Percentiles rank a stretch among this genome's conserved stretches.
phyloP scores from a whole-genome alignment of 2,888 invertebrate genomes.

The Harmothoe impar region DNA sequence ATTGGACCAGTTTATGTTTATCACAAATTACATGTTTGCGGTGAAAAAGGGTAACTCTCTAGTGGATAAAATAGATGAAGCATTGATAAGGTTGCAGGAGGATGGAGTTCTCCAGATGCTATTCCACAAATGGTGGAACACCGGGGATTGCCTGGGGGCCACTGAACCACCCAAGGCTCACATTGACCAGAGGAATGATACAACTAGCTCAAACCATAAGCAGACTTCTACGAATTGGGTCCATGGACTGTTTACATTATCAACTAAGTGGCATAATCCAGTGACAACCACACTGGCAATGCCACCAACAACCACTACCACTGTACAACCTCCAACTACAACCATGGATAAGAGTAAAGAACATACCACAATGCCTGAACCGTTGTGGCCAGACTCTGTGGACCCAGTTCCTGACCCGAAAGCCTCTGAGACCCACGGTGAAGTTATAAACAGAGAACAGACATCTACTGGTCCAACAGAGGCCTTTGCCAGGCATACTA shows the following conservation, averaged over 20 bases:
- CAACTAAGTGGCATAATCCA: constrained; percentile 10
- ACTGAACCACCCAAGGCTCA: neutral
- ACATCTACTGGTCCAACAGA: neutral
- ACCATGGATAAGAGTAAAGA: neutral
- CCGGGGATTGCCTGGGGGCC: constrained; percentile 63
- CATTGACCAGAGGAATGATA: neutral
- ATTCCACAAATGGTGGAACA: constrained; percentile 68
- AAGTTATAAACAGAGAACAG: neutral
- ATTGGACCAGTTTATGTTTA: constrained; percentile 65
- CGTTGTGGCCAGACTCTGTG: neutral
- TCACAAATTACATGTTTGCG: constrained; percentile 67
- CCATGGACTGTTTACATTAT: constrained; percentile 15
- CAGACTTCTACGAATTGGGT: constrained; percentile 20
- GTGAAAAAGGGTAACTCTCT: constrained; percentile 62
- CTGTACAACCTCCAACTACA: neutral
- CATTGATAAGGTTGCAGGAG: constrained; percentile 63
- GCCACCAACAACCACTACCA: neutral
- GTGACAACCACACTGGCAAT: neutral
- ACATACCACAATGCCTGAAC: neutral
- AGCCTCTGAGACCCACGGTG: neutral
- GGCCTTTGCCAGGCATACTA: neutral
- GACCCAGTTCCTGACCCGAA: neutral
- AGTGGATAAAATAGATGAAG: constrained; percentile 59
- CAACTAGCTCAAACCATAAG: neutral
- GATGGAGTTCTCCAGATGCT: constrained; percentile 64